Percentiles rank a stretch among this genome's conserved stretches.
These are phyloP conservation scores for Odontomachus brunneus DNA, from an alignment of 1,140 invertebrate species.

Conservation along the genomic window DNA sequence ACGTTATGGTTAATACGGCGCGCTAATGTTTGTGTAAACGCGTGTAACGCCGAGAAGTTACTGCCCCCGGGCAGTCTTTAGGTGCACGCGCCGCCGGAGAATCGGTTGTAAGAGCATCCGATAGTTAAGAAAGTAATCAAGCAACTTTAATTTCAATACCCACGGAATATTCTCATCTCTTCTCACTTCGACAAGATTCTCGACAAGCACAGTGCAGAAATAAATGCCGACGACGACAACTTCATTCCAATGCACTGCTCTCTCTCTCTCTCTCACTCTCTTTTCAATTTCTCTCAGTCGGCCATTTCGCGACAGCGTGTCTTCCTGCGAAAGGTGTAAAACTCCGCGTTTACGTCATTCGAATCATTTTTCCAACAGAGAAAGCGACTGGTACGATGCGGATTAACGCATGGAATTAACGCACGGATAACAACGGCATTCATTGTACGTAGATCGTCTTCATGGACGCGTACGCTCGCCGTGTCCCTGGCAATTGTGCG, in stretches of 20 bases:
- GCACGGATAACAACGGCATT: neutral
- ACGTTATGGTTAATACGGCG: constrained; percentile 27
- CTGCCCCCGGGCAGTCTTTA: neutral
- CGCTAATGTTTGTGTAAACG: constrained; percentile 42
- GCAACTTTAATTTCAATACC: constrained; percentile 49
- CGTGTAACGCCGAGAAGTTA: constrained; percentile 30
- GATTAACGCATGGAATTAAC: no score
- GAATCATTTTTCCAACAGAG: no score
- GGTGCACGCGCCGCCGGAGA: neutral
- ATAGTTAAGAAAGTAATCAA: constrained; percentile 47
- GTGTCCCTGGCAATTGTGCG: constrained; percentile 53
- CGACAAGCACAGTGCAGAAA: neutral
- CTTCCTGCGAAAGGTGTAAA: no score
- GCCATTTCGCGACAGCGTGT: no score
- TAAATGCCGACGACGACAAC: neutral
- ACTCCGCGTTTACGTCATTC: no score
- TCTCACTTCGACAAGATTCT: neutral
- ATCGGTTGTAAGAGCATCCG: neutral
- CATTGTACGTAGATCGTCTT: constrained; percentile 17
- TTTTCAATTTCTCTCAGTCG: no score
- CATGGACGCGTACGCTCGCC: neutral
- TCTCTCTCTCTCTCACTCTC: no score
- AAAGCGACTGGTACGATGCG: no score
- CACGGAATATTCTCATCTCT: constrained; percentile 10
- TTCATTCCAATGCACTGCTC: neutral